These are phyloP conservation scores for Papilio aristodemus DNA, from an alignment of 1,140 invertebrate species.

Conservation along the genomic window DNA sequence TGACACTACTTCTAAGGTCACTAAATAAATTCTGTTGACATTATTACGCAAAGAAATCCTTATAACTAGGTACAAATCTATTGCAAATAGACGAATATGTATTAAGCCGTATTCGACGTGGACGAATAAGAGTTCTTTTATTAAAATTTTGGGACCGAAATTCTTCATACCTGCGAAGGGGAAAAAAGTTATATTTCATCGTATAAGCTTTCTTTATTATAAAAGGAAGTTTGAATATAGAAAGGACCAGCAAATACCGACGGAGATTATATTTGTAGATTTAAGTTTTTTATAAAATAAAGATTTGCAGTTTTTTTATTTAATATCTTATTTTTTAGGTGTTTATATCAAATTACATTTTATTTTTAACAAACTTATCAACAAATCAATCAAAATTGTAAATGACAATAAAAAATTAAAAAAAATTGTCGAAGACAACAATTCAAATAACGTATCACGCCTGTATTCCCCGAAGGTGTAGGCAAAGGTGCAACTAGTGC, in stretches of 20 bases:
- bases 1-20: background rate
- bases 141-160: conserved; percentile 17
- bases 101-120: conserved; percentile 3
- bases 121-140: conserved; percentile 9
- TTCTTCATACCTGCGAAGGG: conserved; percentile 16
- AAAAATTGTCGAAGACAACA: too few relatives aligned
- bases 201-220: conserved; percentile 8
- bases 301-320: too few relatives aligned
- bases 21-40: background rate
- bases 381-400: too few relatives aligned
- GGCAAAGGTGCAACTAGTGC: too few relatives aligned
- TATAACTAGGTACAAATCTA: background rate
- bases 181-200: conserved; percentile 17
- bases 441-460: too few relatives aligned
- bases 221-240: conserved; percentile 1
- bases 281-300: background rate
- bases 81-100: background rate
- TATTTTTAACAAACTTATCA: too few relatives aligned
- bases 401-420: too few relatives aligned
- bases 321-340: too few relatives aligned
- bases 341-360: too few relatives aligned
- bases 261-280: conserved; percentile 1
- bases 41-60: background rate
- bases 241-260: conserved; percentile 2
- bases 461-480: too few relatives aligned